These are phyloP conservation scores for Drosophila mayri DNA, from an alignment of 1,140 invertebrate species.

Conservation along the genomic window DNA sequence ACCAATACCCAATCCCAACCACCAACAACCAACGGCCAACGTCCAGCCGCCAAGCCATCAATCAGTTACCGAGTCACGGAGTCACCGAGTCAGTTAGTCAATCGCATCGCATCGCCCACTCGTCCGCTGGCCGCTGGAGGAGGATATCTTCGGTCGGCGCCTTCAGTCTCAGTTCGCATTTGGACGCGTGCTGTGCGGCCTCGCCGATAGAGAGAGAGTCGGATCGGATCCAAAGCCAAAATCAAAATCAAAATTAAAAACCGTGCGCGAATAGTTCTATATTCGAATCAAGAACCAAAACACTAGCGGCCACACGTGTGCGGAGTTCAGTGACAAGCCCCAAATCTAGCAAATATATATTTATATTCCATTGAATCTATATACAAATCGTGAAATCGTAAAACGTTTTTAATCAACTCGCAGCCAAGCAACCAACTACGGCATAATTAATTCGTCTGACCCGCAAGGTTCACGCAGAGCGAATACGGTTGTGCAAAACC, in stretches of 20 bases:
- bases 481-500: conserved; percentile 57
- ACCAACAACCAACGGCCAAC: conserved; percentile 25
- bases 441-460: conserved; percentile 68
- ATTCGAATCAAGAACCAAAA: conserved; percentile 28
- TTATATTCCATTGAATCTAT: conserved; percentile 34
- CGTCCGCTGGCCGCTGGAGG: conserved; percentile 45
- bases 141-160: conserved; percentile 77
- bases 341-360: conserved; percentile 35
- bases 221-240: conserved; percentile 27
- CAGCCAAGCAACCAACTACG: conserved; percentile 29
- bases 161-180: conserved; percentile 80
- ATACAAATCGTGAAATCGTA: conserved; percentile 59
- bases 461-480: conserved; percentile 61
- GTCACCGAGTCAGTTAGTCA: conserved; percentile 55
- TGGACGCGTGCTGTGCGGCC: conserved; percentile 77
- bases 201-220: conserved; percentile 62
- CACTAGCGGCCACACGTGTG: conserved; percentile 62
- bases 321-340: conserved; percentile 71
- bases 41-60: conserved; percentile 49
- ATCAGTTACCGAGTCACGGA: conserved; percentile 60
- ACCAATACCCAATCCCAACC: conserved; percentile 9
- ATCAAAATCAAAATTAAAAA: conserved; percentile 3
- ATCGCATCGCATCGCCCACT: conserved; percentile 52
- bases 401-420: conserved; percentile 60
- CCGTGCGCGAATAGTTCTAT: conserved; percentile 59